Conservation (phyloP, 2,113 vertebrate species). For the Upupa epops region DNA sequence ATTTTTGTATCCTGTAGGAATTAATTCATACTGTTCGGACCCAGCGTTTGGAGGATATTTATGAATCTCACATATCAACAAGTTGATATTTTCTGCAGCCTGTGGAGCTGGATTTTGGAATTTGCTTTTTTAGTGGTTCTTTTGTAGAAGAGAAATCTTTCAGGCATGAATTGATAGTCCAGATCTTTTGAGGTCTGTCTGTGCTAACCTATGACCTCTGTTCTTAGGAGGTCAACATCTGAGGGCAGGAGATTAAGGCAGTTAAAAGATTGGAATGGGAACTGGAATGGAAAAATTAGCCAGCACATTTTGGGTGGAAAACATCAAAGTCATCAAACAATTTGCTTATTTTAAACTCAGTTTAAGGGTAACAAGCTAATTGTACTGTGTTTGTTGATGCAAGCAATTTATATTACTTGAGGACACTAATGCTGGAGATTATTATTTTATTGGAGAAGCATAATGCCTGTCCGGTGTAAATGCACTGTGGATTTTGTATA, state of each 20-base stretch:
- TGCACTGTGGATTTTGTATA: background rate
- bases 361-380: constrained; percentile 79
- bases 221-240: constrained; percentile 85
- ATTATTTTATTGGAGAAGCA: background rate
- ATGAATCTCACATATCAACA: constrained; percentile 48
- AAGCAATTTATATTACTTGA: constrained; percentile 64
- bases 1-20: background rate
- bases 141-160: constrained; percentile 81
- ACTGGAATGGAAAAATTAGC: constrained; percentile 86
- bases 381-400: constrained; percentile 69
- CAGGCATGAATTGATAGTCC: constrained; percentile 85
- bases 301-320: constrained; percentile 83
- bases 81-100: constrained; percentile 68
- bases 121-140: constrained; percentile 80
- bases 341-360: constrained; percentile 81
- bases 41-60: background rate
- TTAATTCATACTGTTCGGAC: constrained; percentile 17
- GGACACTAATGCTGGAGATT: constrained; percentile 29
- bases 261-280: constrained; percentile 83
- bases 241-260: constrained; percentile 86
- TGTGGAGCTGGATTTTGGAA: constrained; percentile 77
- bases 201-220: constrained; percentile 82
- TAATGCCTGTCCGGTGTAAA: background rate
- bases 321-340: constrained; percentile 83
- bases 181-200: constrained; percentile 84